Evolutionary conservation across 1,140 invertebrate genomes (phyloP).

Genomic region (Globodera rostochiensis): DNA sequence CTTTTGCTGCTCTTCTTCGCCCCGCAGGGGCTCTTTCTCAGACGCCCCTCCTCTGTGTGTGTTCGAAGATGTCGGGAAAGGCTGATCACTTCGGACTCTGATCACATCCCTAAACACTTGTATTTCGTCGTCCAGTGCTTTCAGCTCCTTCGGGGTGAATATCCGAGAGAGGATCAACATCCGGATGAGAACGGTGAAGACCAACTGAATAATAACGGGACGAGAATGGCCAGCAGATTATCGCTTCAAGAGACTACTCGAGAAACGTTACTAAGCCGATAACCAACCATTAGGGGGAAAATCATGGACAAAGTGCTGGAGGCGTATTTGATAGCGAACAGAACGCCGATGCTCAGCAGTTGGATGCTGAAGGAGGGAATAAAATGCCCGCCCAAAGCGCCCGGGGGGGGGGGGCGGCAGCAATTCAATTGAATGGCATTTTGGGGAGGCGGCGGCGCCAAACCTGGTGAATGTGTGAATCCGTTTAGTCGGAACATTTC

Average conservation of each 20-base stretch:
- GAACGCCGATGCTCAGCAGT: slow-evolving; percentile 42
- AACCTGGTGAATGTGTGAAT: slow-evolving; percentile 54
- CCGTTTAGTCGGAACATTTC: slow-evolving; percentile 71
- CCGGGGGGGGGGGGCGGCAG: too few species aligned
- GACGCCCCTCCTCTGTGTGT: background rate
- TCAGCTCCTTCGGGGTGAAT: slow-evolving; percentile 42
- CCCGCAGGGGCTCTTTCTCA: background rate
- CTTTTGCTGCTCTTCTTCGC: background rate
- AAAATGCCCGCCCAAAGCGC: background rate
- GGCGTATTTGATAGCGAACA: slow-evolving; percentile 56
- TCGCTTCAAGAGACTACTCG: too few species aligned
- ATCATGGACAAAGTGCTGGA: slow-evolving; percentile 43
- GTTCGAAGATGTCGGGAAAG: background rate
- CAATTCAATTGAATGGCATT: background rate
- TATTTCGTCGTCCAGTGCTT: slow-evolving; percentile 45
- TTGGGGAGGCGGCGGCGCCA: background rate
- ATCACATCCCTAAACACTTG: slow-evolving; percentile 33
- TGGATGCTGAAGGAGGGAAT: slow-evolving; percentile 35
- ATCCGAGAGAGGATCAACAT: slow-evolving; percentile 71
- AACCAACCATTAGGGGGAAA: slow-evolving; percentile 67
- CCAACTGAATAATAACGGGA: slow-evolving; percentile 68
- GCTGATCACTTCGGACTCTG: background rate
- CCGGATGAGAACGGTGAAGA: slow-evolving; percentile 92
- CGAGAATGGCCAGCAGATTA: background rate
- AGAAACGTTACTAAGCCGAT: background rate